Conservation (phyloP, 2,888 invertebrate species). For the Tetragonisca angustula region DNA sequence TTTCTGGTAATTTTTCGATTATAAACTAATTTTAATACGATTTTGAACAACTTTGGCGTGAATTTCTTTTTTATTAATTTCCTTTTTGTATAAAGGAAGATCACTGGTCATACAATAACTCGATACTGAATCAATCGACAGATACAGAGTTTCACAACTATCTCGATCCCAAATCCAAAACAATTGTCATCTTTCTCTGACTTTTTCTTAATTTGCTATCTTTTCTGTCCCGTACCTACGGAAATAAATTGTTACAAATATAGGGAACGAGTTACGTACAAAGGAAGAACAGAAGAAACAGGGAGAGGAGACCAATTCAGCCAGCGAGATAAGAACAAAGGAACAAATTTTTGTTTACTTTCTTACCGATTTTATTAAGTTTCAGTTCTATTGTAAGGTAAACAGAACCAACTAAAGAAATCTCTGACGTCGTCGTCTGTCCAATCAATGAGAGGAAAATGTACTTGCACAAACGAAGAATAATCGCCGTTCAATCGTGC, state of each 20-base stretch:
- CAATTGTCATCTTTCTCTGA: neutral
- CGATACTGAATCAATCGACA: neutral
- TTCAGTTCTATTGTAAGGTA: slow-evolving; percentile 59
- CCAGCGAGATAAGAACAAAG: neutral
- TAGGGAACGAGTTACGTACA: neutral
- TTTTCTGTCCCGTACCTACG: slow-evolving; percentile 1
- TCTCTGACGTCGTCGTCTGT: slow-evolving; percentile 62
- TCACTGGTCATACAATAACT: neutral
- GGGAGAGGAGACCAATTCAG: neutral
- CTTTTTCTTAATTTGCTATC: too few species aligned
- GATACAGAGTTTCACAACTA: neutral
- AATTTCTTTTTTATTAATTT: neutral
- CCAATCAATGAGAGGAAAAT: slow-evolving; percentile 69
- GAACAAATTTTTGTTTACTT: neutral
- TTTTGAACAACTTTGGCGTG: neutral
- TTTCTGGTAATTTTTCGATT: neutral
- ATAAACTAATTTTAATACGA: neutral
- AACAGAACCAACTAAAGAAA: slow-evolving; percentile 67
- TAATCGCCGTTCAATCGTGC: slow-evolving; percentile 11
- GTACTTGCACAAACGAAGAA: slow-evolving; percentile 24
- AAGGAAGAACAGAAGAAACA: too few species aligned
- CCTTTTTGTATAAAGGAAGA: neutral
- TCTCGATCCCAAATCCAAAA: neutral
- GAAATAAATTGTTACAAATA: slow-evolving; percentile 1
- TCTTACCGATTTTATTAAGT: slow-evolving; percentile 14